phyloP scores from a whole-genome alignment of 2,888 invertebrate species.

The Chydorus sphaericus region DNA sequence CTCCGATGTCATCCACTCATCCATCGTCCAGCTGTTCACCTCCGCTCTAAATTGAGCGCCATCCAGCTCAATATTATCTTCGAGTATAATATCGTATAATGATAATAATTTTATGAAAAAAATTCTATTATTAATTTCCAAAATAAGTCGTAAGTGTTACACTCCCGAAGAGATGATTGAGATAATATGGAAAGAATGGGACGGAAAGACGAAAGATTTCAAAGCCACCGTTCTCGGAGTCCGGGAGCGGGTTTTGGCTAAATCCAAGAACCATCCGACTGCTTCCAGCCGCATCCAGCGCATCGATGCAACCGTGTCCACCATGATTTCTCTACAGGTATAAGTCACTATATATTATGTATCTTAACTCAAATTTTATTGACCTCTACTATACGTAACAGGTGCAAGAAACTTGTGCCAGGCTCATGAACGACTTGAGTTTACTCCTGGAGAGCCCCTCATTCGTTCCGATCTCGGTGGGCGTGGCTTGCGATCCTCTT shows the following conservation, averaged over 20 bases:
- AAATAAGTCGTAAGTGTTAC: background rate
- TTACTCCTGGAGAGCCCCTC: background rate
- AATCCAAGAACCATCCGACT: background rate
- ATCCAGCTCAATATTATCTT: background rate
- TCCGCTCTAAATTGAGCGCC: background rate
- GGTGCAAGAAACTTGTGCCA: background rate
- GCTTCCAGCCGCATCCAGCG: background rate
- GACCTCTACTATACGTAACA: background rate
- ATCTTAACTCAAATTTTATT: background rate
- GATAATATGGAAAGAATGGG: background rate
- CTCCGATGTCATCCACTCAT: background rate
- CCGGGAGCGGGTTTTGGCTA: background rate
- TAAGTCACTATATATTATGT: background rate
- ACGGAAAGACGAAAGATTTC: background rate
- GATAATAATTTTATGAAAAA: background rate
- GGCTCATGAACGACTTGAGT: background rate
- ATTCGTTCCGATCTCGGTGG: background rate
- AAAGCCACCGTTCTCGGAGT: background rate
- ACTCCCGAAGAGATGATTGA: background rate
- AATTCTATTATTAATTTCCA: too few relatives aligned
- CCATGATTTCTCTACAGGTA: constrained; percentile 2
- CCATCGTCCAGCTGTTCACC: background rate
- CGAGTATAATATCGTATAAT: background rate
- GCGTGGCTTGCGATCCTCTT: background rate
- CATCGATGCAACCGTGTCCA: background rate